Evolutionary conservation across 2,888 invertebrate species (phyloP), one percentile per base, ranked within the genome.

Genomic region (Dromius quadrimaculatus): DNA sequence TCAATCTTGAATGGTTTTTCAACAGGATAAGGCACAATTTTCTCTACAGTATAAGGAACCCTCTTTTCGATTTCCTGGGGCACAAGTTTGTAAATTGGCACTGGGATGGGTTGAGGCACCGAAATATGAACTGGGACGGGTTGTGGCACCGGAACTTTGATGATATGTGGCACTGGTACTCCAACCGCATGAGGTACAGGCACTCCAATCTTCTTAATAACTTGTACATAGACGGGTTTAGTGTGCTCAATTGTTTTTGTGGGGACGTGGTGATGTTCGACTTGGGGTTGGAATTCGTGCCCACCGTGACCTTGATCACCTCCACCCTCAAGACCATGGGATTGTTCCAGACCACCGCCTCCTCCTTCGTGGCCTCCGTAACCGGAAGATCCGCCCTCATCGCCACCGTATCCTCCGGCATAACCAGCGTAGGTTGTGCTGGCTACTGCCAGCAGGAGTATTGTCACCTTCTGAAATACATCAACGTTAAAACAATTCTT

Each of bases 1-100:
- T 90, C 89, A 2, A 92, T 90, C 75, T 90, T 90, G 85, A 90
- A 91, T 2, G 91, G 92, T 78, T 88, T 90, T 78, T 90, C 89
- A 1, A 92, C 87, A 75, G 89, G 89, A 76, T 90, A 89, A 15
- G 89, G 89, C 17, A 89, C 87, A 17, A 90, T 88, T 77, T 89
- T 90, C 78, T 91, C 91, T 2, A 92, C 90, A 1, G 90, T 88
- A 81, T 89, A 90, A 1, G 91, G 91, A 8, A 92, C 89, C 74
- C 88, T 89, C 76, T 89, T 89, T 76, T 91, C 91, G 65, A 91
- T 86, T 72, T 90, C 87, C 76, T 91, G 90, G 8, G 89, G 89
- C 3, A 91, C 90, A 77, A 88, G 84, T 83, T 90, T 90, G 78
- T 91, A 91, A 63, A 91, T 88, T 0, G 91, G 90, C 54, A 91